Evolutionary conservation across 2,888 invertebrate species (phyloP).

Genomic region (Nomada fucata): DNA sequence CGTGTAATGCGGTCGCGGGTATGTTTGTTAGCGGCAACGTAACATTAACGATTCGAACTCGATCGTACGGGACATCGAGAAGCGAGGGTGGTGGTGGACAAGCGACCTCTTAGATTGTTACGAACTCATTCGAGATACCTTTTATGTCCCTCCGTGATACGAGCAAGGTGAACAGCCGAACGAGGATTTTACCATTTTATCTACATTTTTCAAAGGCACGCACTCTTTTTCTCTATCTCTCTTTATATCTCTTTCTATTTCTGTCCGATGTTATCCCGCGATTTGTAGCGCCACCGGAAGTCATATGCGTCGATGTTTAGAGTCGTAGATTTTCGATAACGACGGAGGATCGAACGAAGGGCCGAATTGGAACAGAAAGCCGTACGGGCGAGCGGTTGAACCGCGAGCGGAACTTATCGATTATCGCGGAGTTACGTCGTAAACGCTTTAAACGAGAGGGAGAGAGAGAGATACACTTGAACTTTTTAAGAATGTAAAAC

Average conservation of each 20-base stretch:
- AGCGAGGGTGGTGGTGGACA: slow-evolving; percentile 40
- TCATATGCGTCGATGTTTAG: slow-evolving; percentile 57
- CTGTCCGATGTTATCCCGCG: slow-evolving; percentile 50
- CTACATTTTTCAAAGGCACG: slow-evolving; percentile 64
- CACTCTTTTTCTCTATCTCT: slow-evolving; percentile 58
- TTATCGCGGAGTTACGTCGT: slow-evolving; percentile 17
- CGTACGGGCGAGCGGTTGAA: not conserved
- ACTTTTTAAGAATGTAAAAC: slow-evolving; percentile 18
- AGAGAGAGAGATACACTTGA: not conserved
- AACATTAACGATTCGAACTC: slow-evolving; percentile 15
- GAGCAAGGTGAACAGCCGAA: slow-evolving; percentile 41
- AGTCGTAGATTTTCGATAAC: slow-evolving; percentile 35
- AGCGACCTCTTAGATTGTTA: slow-evolving; percentile 64
- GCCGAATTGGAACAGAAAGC: not conserved
- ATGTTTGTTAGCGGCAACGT: not conserved
- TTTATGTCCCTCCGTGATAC: slow-evolving; percentile 53
- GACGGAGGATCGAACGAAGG: not conserved
- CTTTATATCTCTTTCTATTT: slow-evolving; percentile 63
- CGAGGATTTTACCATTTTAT: slow-evolving; percentile 62
- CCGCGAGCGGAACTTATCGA: slow-evolving; percentile 8
- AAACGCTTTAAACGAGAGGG: slow-evolving; percentile 14
- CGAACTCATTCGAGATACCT: slow-evolving; percentile 54
- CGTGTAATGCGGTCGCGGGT: slow-evolving; percentile 11
- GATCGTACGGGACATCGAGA: slow-evolving; percentile 48
- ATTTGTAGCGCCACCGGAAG: slow-evolving; percentile 45